Evolutionary conservation across 2,888 invertebrate species (phyloP), one percentile per base, ranked within the genome.

Genomic region (Scaptomyza cyrtandrae): DNA sequence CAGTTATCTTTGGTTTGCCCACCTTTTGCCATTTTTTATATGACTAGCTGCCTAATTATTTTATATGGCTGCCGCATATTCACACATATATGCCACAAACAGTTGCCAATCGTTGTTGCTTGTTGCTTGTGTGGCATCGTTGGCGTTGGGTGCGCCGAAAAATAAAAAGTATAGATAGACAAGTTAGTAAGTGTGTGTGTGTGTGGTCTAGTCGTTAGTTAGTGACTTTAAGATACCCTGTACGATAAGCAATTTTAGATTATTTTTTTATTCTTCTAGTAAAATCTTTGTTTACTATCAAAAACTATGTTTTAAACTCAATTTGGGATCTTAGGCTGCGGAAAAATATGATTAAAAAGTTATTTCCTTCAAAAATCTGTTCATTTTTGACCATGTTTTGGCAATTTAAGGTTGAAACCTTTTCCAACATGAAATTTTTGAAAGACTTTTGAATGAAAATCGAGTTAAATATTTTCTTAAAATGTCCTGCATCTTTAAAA

Each of bases 11-110:
- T n/a, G 43, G 54, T 11, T 31, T 39, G 39, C 33, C 69, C 79
- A 61, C 57, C 80, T 67, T 70, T 68, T 29, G 74, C 54, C 67
- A 67, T 73, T 71, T 74, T 69, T 69, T 71, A 59, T 75, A 49
- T 72, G 72, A 76, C 65, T 65, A 31, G 65, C 86, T 85, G 84
- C 66, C 84, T 84, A 83, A 87, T 86, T 82, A 87, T 87, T 79
- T 84, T 72, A 77, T 86, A 70, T 77, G 80, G 62, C 83, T 79
- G 71, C 55, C 61, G 41, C 61, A 72, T 48, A 59, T 63, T 53
- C 60, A 69, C 60, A 78, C 54, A 78, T 52, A 49, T 67, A 49
- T 71, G 74, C 74, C 46, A 71, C 74, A 46, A 58, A 59, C 58
- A 46, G 60, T 61, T 50, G 62, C 71, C 48, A 48, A 48, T 13